Evolutionary conservation across 2,888 invertebrate genomes (phyloP), one percentile per base, ranked within the genome.

Genomic region (Steromphala cineraria): DNA sequence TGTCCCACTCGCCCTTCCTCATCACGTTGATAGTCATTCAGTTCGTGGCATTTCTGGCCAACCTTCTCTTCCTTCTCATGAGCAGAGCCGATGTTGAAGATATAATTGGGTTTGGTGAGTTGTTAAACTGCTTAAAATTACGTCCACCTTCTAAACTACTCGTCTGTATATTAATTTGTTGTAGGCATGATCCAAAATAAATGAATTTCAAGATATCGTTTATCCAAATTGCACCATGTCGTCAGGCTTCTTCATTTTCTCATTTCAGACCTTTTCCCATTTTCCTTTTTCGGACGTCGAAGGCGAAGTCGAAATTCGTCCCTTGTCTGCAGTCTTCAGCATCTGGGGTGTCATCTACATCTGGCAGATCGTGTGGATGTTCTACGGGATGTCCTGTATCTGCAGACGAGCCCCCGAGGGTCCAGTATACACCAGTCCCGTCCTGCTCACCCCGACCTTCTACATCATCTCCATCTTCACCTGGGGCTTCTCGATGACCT

Each of bases 241-340:
- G n/a, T n/a, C n/a, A n/a, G n/a, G n/a, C n/a, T n/a, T n/a, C n/a
- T n/a, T n/a, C n/a, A n/a, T n/a, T n/a, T n/a, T n/a, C n/a, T n/a
- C n/a, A n/a, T 46, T 13, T 1, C 46, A 46, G 46, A 46, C 46
- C 7, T 46, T 10, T 46, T 46, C 1, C 46, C 46, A 46, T 10
- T 10, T 13, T 5, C 13, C 1, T n/a, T 46, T 46, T 46, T 46
- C 7, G 10, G 46, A 10, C 13, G 10, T 10, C 10, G 10, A 46
- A 10, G 46, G 46, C 7, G 46, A 46, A 1, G 10, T 89, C 19
- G 87, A 87, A 13, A 89, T 91, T 36, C 90, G 91, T 4, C 92
- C 92, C 1, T 89, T 91, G 1, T 89, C 90, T 24, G 92, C 91
- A 92, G 90, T 90, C 1, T 92, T 92, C 84, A 88, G 88, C 75